Base-by-base conservation (phyloP, 1,140 invertebrate genomes). In the Stenopsyche tienmushanensis region DNA sequence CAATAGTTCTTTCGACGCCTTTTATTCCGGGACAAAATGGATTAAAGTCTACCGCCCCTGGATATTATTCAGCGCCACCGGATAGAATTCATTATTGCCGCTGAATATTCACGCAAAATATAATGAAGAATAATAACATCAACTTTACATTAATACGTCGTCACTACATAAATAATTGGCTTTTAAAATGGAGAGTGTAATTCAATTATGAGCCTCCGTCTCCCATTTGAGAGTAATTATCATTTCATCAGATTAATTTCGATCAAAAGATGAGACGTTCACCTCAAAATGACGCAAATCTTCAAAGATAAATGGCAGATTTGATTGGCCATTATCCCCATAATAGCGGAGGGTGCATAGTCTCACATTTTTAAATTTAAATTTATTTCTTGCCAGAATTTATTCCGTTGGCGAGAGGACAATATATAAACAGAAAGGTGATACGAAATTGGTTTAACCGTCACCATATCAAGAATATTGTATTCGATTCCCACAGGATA, bases 311-410 rank as follows among this genome's bases (percentile, higher is more conserved):
- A 53, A 53, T 64, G 47, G 26, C 34, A 44, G 52, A 64, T 64
- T 64, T 64, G 29, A 64, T 45, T 64, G 62, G n/a, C 41, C 50
- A 53, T 64, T 64, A 54, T 64, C 50, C 60, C 47, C 18, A 2
- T 17, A n/a, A 21, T n/a, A 55, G 29, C 18, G 29, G 13, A 55
- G 29, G 25, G 52, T n/a, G n/a, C n/a, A n/a, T n/a, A n/a, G n/a
- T n/a, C n/a, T 8, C 13, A 26, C 2, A 39, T 55, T 55, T 25
- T 23, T 49, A 17, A 18, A 18, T 18, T 42, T 15, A 13, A 9
- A 42, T 42, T 15, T 42, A 42, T 42, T 42, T 42, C 9, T 17
- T 13, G n/a, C 41, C 18, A 13, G 1, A 15, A 42, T 15, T 42
- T 13, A 42, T 42, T 42, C 9, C 41, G 9, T 1, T n/a, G 5